Base-by-base conservation (phyloP, 2,797 vertebrate species). In the Avahi laniger region DNA sequence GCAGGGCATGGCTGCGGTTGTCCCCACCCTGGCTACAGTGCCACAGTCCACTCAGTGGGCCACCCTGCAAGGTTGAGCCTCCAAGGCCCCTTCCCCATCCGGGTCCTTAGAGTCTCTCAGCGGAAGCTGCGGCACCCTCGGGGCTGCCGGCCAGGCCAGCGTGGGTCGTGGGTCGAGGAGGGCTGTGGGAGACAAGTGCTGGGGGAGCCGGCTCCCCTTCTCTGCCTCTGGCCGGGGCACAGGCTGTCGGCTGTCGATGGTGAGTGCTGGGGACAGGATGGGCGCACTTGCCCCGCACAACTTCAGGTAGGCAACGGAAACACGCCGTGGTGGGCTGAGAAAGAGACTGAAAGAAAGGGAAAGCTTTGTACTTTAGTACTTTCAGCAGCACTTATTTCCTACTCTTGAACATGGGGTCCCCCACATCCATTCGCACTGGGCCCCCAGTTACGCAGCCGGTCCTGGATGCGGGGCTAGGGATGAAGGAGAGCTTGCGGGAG, bases 371-470 rank as follows among this genome's bases (percentile, higher is more conserved):
- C 54, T 41, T 59, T 26, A 28, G 43, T 17, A 13, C 26, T 59
- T 84, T 59, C 9, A 30, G 1, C 11, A 38, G 46, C 13, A 30
- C 24, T 26, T 41, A 28, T 20, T 38, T 75, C 28, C 73, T 41
- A 22, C 79, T 35, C 41, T 57, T 57, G 75, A 54, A 73, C 26
- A 72, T 50, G 10, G 26, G 30, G 41, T 12, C n/a, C 38, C 11
- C 3, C 9, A 38, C 30, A 14, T 59, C 61, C 61, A 8, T n/a
- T 63, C 11, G 63, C 17, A 18, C 28, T 2, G n/a, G 15, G 10
- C 7, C 4, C 30, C 2, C n/a, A 10, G 4, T 46, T 5, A 35
- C 0, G 4, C 1, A 50, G 38, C 12, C 0, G 7, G 13, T 61
- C 9, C 28, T 22, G 22, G 63, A 3, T 20, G 14, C 54, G 24